These are phyloP conservation scores for Cerceris rybyensis DNA, from an alignment of 2,888 invertebrate species.

Conservation along the genomic window DNA sequence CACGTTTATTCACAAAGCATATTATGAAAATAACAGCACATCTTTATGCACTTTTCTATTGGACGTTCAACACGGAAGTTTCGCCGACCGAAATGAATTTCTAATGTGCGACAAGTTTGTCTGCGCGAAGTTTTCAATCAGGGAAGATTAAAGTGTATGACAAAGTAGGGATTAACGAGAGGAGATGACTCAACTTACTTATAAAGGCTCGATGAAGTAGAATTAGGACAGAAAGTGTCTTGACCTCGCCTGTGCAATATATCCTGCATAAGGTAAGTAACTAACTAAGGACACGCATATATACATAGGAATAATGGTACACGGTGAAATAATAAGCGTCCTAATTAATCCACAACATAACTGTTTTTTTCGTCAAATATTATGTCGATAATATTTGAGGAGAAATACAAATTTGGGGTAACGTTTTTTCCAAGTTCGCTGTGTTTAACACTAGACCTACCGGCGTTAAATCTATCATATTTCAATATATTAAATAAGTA, in stretches of 20 bases:
- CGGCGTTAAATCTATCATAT: too few relatives aligned
- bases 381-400: too few relatives aligned
- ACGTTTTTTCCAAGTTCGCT: too few relatives aligned
- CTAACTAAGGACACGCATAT: constrained; percentile 45
- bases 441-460: too few relatives aligned
- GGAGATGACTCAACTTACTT: constrained; percentile 62
- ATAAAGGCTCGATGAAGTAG: constrained; percentile 58
- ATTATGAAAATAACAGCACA: too few relatives aligned
- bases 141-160: constrained; percentile 47
- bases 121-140: constrained; percentile 6
- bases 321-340: constrained; percentile 40
- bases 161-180: constrained; percentile 58
- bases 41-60: too few relatives aligned
- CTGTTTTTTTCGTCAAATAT: background rate
- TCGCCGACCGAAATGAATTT: too few relatives aligned
- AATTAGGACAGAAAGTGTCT: constrained; percentile 63
- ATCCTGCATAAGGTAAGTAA: constrained; percentile 62
- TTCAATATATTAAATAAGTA: too few relatives aligned
- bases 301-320: constrained; percentile 22
- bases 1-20: too few relatives aligned
- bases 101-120: too few relatives aligned
- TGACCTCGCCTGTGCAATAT: constrained; percentile 54
- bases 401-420: too few relatives aligned
- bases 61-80: too few relatives aligned
- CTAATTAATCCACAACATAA: constrained; percentile 22